A percentile compares a stretch with the other conserved stretches of the same genome.
Evolutionary conservation across 2,797 vertebrate species (phyloP).

Genomic region (Poliocrania exsul): DNA sequence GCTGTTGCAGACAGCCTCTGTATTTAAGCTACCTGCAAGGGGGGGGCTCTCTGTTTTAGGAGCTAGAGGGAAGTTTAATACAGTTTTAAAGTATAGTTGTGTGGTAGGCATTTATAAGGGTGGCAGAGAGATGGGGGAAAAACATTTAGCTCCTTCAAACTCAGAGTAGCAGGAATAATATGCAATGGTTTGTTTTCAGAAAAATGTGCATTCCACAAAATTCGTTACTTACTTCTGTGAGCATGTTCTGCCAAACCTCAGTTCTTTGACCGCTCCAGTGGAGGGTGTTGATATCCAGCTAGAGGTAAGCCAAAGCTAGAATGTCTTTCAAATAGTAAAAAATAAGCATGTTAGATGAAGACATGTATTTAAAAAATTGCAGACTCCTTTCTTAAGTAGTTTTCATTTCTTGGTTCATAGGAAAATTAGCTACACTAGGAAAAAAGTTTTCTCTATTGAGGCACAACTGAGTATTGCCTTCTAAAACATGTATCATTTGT

Average conservation of each 20-base stretch:
- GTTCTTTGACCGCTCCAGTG: slow-evolving; percentile 89
- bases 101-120: not conserved
- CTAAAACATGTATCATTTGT: not conserved
- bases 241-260: slow-evolving; percentile 93
- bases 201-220: slow-evolving; percentile 98
- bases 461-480: not conserved
- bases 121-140: not conserved
- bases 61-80: not conserved
- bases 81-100: not conserved
- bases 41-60: not conserved
- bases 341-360: not conserved
- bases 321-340: not conserved
- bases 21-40: not conserved
- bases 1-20: not conserved
- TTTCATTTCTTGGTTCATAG: not conserved
- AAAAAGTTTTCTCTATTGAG: not conserved
- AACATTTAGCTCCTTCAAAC: not conserved
- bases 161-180: not conserved
- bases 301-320: slow-evolving; percentile 83
- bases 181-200: slow-evolving; percentile 74
- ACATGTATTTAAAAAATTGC: not conserved
- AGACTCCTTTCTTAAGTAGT: not conserved
- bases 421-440: not conserved
- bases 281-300: slow-evolving; percentile 96
- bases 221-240: slow-evolving; percentile 98